Base-by-base conservation (phyloP, 2,113 vertebrate genomes). In the Poeciliopsis retropinna region DNA sequence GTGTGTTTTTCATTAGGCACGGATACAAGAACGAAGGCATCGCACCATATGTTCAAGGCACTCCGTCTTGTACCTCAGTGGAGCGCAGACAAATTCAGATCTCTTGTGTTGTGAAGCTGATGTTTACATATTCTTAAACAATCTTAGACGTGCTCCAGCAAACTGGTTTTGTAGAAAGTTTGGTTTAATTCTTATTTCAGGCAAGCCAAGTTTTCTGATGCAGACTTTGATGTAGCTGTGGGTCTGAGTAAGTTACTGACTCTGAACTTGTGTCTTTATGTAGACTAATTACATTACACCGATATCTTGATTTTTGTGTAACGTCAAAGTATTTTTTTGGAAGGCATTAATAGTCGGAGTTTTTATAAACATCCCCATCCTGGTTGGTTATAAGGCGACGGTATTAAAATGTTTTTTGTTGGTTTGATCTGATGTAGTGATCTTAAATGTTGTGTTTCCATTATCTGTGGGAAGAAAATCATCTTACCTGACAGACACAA, bases 1-100 rank as follows among this genome's bases (percentile, higher is more conserved):
- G 31, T 66, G 27, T 79, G 72, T 83, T 81, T 91, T 75, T 83
- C 75, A 87, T 85, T 75, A 72, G 71, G 79, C 57, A 60, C 34
- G 10, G 28, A 64, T 74, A 72, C 60, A 71, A 51, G 65, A 78
- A 74, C 32, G 64, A 67, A 79, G 63, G 62, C 73, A 78, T 63
- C 7, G 51, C 39, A 72, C 30, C 72, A 81, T 76, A 80, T 78
- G 73, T 72, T 72, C n/a, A 60, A 17, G 17, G 44, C 60, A 32
- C 60, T 81, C 19, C n/a, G 11, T 69, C 64, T 67, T 62, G 47
- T 70, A 60, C 70, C 60, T 76, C 22, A 80, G 47, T 67, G 61
- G 15, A 80, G 54, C 32, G 32, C 31, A 29, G 8, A 27, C 54
- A 60, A 69, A 75, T 69, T 67, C 34, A 17, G n/a, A 37, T 47